These are phyloP conservation scores for Oryctolagus cuniculus DNA, from an alignment of 2,113 vertebrate species.

Conservation along the genomic window DNA sequence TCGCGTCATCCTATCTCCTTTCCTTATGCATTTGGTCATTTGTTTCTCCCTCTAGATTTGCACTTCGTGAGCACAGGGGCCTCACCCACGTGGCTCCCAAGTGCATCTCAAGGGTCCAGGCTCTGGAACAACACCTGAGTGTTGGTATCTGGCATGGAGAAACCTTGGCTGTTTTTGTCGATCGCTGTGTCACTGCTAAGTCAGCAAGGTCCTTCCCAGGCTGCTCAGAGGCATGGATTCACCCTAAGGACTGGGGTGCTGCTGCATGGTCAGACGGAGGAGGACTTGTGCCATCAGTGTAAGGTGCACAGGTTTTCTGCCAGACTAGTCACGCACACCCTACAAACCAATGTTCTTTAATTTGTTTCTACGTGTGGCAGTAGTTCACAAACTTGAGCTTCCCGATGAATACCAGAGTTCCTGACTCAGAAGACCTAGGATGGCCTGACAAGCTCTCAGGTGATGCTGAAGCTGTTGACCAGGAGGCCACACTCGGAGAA, in stretches of 20 bases:
- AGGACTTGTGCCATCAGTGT: not conserved
- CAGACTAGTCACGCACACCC: not conserved
- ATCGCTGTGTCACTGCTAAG: not conserved
- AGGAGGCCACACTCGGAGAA: not conserved
- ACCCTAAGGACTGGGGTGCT: not conserved
- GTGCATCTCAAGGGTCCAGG: not conserved
- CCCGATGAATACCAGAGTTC: not conserved
- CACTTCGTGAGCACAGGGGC: not conserved
- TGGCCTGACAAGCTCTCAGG: not conserved
- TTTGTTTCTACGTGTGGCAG: not conserved
- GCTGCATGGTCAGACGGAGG: not conserved
- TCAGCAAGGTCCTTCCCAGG: not conserved
- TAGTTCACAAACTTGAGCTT: not conserved
- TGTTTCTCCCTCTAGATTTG: not conserved
- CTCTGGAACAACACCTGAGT: not conserved
- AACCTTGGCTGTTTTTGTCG: not conserved
- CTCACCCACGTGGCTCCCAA: not conserved
- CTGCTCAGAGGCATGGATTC: not conserved
- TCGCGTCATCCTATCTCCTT: not conserved
- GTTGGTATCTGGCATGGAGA: not conserved
- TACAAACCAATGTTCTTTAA: constrained; percentile 3
- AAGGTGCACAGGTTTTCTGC: not conserved
- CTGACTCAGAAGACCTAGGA: not conserved
- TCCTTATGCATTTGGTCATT: not conserved
- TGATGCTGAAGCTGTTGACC: not conserved